Evolutionary conservation across 2,113 vertebrate species (phyloP), one percentile per base, ranked within the genome.

Genomic region (Dendropsophus ebraccatus): DNA sequence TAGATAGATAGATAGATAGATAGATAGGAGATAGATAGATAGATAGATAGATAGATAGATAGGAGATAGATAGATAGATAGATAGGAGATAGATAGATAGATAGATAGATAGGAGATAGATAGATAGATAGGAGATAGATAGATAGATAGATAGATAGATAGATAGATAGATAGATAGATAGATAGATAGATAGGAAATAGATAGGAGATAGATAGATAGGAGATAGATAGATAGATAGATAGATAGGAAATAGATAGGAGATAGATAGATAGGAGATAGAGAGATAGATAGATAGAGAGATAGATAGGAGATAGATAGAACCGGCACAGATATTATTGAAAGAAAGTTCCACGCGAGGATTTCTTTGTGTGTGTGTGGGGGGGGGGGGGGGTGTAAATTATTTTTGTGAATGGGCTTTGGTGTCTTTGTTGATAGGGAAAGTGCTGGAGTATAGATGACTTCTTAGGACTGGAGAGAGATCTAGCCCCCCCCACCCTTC

Each of bases 361-460:
- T 79, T 54, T 60, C 5, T 72, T 50, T 65, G 30, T 62, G 37
- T n/a, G n/a, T n/a, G n/a, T n/a, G n/a, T n/a, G n/a, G n/a, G n/a
- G n/a, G n/a, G n/a, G n/a, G 11, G 45, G 80, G 65, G 52, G 25
- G n/a, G 35, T 70, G 49, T 84, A 50, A 49, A 76, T 76, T 76
- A 62, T 89, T 92, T 93, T 94, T 92, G 92, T 93, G 94, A 94
- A 93, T 92, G 92, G 91, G 89, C 91, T 87, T 91, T 90, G 90
- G 91, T 86, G 90, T 92, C 93, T 95, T 94, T 94, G 93, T 95
- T 92, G 91, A 74, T 81, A 52, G 87, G 90, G 91, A 92, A 92
- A 92, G 92, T 90, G 91, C 95, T 92, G 3, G 30, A 92, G 92
- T 67, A 47, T 91, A 90, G 90, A 92, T 93, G 94, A 95, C 94